These are phyloP conservation scores for Idaea aversata DNA, from an alignment of 2,888 invertebrate species.

Conservation along the genomic window DNA sequence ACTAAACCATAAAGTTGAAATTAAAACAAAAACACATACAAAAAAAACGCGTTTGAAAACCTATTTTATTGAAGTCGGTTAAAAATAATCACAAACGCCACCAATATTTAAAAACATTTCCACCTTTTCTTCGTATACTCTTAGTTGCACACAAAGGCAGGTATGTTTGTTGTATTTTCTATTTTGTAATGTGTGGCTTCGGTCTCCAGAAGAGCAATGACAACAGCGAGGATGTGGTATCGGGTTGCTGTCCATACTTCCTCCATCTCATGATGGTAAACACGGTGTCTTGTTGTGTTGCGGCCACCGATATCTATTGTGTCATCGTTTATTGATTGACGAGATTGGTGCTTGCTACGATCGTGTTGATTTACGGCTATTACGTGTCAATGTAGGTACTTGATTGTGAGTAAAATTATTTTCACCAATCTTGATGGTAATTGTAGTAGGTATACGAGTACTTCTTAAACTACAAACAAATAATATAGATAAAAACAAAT, in stretches of 20 bases:
- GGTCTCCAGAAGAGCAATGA: slow-evolving; percentile 51
- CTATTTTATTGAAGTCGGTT: too few species aligned
- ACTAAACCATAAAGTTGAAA: too few species aligned
- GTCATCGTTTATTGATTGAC: slow-evolving; percentile 7
- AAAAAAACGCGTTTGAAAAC: too few species aligned
- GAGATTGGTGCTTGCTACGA: background rate
- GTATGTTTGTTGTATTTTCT: slow-evolving; percentile 32
- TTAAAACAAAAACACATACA: too few species aligned
- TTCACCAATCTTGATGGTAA: too few species aligned
- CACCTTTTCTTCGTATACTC: slow-evolving; percentile 27
- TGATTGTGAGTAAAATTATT: too few species aligned
- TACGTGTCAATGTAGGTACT: background rate
- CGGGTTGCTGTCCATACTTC: slow-evolving; percentile 49
- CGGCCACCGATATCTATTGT: slow-evolving; percentile 34
- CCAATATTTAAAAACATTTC: slow-evolving; percentile 28
- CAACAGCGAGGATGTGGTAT: slow-evolving; percentile 56
- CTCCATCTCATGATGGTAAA: slow-evolving; percentile 39
- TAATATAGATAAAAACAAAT: too few species aligned
- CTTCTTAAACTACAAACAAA: too few species aligned
- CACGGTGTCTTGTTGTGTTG: slow-evolving; percentile 33
- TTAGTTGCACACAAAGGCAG: slow-evolving; percentile 25
- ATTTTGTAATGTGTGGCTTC: slow-evolving; percentile 36
- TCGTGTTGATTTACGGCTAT: background rate
- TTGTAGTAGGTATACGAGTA: too few species aligned
- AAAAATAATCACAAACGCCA: slow-evolving; percentile 13